These are phyloP conservation scores for Amaurobius ferox DNA, from an alignment of 2,888 invertebrate genomes.

Conservation along the genomic window DNA sequence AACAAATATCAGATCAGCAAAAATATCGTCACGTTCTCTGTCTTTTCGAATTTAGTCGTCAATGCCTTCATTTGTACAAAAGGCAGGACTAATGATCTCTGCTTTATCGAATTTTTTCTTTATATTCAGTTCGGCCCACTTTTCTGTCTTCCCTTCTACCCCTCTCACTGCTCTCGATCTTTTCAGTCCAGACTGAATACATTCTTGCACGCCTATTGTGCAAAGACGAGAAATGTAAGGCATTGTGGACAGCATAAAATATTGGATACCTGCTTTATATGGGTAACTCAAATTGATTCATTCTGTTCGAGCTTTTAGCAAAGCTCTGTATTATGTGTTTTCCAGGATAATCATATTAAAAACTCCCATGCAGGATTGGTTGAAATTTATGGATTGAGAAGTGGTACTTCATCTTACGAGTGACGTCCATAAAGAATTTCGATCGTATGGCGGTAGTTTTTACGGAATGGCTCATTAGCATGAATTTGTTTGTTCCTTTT, in stretches of 20 bases:
- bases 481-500: too few species aligned
- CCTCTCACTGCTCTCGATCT: not conserved
- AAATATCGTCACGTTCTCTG: conserved; percentile 41
- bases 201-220: conserved; percentile 45
- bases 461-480: too few species aligned
- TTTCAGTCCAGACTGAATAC: conserved; percentile 17
- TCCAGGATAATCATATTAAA: not conserved
- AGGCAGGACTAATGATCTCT: conserved; percentile 62
- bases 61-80: conserved; percentile 56
- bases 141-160: conserved; percentile 17
- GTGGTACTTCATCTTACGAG: too few species aligned
- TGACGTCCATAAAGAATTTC: too few species aligned
- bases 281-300: conserved; percentile 46
- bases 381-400: too few species aligned
- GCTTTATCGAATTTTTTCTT: conserved; percentile 65
- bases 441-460: too few species aligned
- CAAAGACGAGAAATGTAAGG: conserved; percentile 44
- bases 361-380: not conserved
- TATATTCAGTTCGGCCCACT: conserved; percentile 31
- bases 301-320: not conserved
- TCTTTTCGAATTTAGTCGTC: conserved; percentile 45
- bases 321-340: not conserved
- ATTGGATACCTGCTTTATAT: conserved; percentile 50
- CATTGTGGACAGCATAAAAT: conserved; percentile 62
- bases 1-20: conserved; percentile 37